phyloP scores from a whole-genome alignment of 2,888 invertebrate species.

The Malacosoma neustria region DNA sequence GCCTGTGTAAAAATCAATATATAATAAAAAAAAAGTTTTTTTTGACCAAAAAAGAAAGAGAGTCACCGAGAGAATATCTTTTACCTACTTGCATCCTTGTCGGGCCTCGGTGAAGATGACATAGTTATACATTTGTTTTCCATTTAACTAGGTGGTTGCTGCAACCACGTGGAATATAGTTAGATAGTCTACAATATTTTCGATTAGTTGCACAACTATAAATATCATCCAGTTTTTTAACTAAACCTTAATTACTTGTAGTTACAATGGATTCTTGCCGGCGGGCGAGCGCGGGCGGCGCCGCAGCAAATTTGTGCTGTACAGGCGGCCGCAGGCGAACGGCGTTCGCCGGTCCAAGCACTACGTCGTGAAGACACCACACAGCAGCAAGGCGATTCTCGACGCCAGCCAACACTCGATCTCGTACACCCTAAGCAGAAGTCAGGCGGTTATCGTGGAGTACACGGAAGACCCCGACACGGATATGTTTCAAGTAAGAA shows the following conservation, averaged over 20 bases:
- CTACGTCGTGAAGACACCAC: conserved; percentile 96
- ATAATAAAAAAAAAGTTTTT: too few relatives aligned
- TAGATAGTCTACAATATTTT: background rate
- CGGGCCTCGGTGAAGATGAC: too few relatives aligned
- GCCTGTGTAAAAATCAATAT: too few relatives aligned
- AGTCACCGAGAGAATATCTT: too few relatives aligned
- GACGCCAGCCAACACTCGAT: conserved; percentile 96
- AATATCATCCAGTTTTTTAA: too few relatives aligned
- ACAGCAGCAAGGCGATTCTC: conserved; percentile 95
- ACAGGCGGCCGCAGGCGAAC: conserved; percentile 88
- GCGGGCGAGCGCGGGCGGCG: conserved; percentile 95
- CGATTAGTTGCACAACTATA: too few relatives aligned
- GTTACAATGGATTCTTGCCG: conserved; percentile 95
- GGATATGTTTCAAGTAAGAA: conserved; percentile 98
- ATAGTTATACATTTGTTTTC: too few relatives aligned
- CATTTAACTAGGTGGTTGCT: too few relatives aligned
- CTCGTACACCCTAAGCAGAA: conserved; percentile 96
- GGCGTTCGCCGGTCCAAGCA: conserved; percentile 96
- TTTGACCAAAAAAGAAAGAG: too few relatives aligned
- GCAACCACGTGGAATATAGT: too few relatives aligned
- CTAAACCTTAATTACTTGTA: conserved; percentile 40
- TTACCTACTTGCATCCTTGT: too few relatives aligned
- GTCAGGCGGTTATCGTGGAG: conserved; percentile 98
- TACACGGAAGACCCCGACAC: conserved; percentile 96
- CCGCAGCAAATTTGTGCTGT: conserved; percentile 94